These are phyloP conservation scores for Corythaeola cristata DNA, from an alignment of 2,113 vertebrate genomes.

Conservation along the genomic window DNA sequence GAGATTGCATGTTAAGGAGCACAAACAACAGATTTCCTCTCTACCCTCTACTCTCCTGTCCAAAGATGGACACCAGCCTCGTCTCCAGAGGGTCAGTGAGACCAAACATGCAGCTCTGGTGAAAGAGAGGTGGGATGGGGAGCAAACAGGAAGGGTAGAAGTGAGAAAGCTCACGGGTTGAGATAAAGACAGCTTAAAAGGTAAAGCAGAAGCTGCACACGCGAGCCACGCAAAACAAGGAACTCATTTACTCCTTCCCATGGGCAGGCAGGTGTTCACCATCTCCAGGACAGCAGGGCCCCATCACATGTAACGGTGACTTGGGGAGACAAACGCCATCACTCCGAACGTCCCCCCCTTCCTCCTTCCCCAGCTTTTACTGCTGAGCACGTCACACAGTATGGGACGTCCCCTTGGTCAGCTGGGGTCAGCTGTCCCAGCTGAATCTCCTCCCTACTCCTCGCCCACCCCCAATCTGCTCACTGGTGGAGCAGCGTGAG, in stretches of 20 bases:
- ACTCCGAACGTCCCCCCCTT: fast-evolving
- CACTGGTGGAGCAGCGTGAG: fast-evolving
- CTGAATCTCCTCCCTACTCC: neutral
- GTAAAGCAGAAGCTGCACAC: neutral
- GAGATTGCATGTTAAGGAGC: constrained; percentile 73
- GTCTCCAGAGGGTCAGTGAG: neutral
- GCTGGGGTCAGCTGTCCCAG: neutral
- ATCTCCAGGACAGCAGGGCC: neutral
- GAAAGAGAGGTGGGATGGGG: neutral
- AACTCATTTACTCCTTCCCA: neutral
- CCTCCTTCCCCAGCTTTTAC: neutral
- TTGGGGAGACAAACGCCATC: no score
- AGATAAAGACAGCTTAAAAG: neutral
- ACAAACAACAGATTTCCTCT: neutral
- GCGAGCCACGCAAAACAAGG: neutral
- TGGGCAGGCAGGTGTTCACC: fast-evolving
- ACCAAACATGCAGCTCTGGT: neutral
- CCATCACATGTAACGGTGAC: fast-evolving
- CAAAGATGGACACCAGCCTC: neutral
- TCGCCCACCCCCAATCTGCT: neutral
- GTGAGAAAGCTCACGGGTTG: neutral
- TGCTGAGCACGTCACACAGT: fast-evolving
- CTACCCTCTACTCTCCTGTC: neutral
- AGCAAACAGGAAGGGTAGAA: neutral
- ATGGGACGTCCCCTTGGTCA: neutral